These are phyloP conservation scores for Acrocyrtus sp. DNA, from an alignment of 2,888 invertebrate genomes.

Conservation along the genomic window DNA sequence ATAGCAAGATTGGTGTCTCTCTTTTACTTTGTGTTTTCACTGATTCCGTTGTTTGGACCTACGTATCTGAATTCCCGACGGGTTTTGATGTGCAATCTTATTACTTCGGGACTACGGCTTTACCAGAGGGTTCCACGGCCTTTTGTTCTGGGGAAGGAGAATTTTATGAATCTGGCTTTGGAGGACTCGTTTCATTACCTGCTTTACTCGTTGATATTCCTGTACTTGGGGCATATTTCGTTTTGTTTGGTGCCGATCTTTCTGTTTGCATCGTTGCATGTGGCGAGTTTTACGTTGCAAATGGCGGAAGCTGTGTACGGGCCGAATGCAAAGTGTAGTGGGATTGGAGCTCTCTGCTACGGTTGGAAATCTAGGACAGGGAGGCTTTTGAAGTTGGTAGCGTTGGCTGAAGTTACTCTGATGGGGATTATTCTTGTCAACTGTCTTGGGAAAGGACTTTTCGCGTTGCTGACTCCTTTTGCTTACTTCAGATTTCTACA, in stretches of 20 bases:
- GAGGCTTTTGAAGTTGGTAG: constrained; percentile 88
- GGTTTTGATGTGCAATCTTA: constrained; percentile 93
- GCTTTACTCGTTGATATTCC: constrained; percentile 93
- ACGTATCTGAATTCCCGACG: constrained; percentile 72
- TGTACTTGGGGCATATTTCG: constrained; percentile 88
- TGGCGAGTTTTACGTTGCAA: constrained; percentile 89
- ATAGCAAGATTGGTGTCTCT: constrained; percentile 85
- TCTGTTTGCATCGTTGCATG: constrained; percentile 91
- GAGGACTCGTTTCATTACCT: constrained; percentile 98
- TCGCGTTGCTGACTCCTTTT: constrained; percentile 90
- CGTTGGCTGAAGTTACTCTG: constrained; percentile 87
- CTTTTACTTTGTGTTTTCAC: constrained; percentile 82
- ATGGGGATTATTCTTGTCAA: constrained; percentile 71
- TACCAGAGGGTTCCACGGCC: constrained; percentile 91
- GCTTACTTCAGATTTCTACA: constrained; percentile 97
- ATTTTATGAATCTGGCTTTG: constrained; percentile 79
- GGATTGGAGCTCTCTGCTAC: constrained; percentile 7
- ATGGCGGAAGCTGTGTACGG: constrained; percentile 76
- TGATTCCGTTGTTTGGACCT: constrained; percentile 90
- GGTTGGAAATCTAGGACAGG: constrained; percentile 75
- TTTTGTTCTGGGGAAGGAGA: constrained; percentile 84
- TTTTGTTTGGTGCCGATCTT: constrained; percentile 90
- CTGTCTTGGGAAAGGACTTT: constrained; percentile 83
- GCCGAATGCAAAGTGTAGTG: background rate
- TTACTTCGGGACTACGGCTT: constrained; percentile 91